Conservation (phyloP, 35 echinoderm and acorn worm genomes). For the Anneissia japonica region DNA sequence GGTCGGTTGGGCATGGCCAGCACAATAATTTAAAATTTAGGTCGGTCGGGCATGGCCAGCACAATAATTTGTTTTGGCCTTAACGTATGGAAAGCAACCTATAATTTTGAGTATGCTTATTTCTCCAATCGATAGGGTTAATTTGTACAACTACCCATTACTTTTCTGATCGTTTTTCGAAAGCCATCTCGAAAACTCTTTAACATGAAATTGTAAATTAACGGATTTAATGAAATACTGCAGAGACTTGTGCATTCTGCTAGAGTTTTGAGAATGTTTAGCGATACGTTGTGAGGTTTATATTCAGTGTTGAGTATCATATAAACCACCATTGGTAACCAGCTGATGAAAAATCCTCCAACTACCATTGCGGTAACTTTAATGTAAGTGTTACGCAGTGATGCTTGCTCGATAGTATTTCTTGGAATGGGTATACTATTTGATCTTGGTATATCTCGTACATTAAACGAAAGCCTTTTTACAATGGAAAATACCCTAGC, state of each 20-base stretch:
- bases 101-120: too few relatives aligned
- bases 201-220: neutral
- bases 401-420: too few relatives aligned
- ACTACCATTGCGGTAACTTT: neutral
- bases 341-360: neutral
- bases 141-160: too few relatives aligned
- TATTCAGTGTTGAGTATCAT: neutral
- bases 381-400: neutral
- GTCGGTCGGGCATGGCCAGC: too few relatives aligned
- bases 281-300: neutral
- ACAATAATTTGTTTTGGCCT: too few relatives aligned
- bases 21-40: too few relatives aligned
- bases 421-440: neutral
- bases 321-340: neutral
- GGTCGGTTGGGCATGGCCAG: too few relatives aligned
- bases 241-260: neutral
- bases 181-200: neutral
- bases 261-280: neutral
- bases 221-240: neutral
- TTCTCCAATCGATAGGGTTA: too few relatives aligned
- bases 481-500: neutral
- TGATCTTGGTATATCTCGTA: neutral
- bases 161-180: neutral
- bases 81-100: too few relatives aligned
- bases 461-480: neutral